phyloP scores from a whole-genome alignment of 2,113 vertebrate species.

The Embiotoca jacksoni region DNA sequence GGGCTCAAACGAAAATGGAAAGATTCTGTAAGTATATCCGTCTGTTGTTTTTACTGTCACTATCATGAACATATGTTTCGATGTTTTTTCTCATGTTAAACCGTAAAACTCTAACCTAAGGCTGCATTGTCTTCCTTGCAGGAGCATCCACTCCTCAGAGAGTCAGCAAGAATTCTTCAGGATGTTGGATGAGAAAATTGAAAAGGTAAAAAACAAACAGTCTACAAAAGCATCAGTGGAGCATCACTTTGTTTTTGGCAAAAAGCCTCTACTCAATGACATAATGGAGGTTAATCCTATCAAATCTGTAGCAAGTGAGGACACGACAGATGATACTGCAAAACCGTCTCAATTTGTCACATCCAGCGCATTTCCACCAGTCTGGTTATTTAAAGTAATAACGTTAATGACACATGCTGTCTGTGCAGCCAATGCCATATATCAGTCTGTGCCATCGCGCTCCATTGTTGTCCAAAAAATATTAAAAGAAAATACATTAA shows the following conservation, averaged over 20 bases:
- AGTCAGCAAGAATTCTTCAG: conserved; percentile 99
- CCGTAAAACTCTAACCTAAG: background rate
- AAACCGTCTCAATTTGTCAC: conserved; percentile 46
- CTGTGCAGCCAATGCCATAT: background rate
- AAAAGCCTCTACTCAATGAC: conserved; percentile 15
- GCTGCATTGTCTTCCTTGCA: conserved; percentile 55
- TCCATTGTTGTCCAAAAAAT: background rate
- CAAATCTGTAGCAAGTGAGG: conserved; percentile 49
- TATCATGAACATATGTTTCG: background rate
- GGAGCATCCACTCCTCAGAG: conserved; percentile 98
- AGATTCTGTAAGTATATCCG: conserved; percentile 79
- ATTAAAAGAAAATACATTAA: background rate
- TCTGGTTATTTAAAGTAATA: conserved; percentile 23
- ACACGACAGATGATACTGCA: conserved; percentile 37
- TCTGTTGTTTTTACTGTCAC: background rate
- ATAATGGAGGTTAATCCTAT: conserved; percentile 53
- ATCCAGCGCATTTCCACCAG: conserved; percentile 1
- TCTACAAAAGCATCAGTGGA: background rate
- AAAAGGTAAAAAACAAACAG: conserved; percentile 87
- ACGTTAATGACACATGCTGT: background rate
- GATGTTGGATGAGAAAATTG: conserved; percentile 99
- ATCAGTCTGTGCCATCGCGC: background rate
- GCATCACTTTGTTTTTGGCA: background rate
- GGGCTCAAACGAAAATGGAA: conserved; percentile 76
- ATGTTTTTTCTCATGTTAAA: too few species aligned